These are phyloP conservation scores for Anthonomus grandis DNA, from an alignment of 1,140 invertebrate genomes.

Conservation along the genomic window DNA sequence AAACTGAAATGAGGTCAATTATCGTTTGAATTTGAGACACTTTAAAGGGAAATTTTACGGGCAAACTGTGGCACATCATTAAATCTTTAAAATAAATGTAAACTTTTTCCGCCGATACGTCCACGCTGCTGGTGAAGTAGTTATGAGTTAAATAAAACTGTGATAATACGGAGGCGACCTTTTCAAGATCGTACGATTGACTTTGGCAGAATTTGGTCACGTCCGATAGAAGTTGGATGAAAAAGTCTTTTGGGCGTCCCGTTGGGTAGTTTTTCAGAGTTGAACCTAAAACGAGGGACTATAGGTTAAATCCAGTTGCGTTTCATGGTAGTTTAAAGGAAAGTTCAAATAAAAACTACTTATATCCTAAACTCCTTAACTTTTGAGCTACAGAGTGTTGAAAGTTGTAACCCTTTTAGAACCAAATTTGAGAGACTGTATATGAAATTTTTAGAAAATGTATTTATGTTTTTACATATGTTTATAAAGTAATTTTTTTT, in stretches of 20 bases:
- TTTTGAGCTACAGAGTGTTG: too few species aligned
- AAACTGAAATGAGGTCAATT: slow-evolving; percentile 41
- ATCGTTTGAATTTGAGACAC: neutral
- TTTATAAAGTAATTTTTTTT: too few species aligned
- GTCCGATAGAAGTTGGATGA: slow-evolving; percentile 37
- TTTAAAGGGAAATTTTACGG: slow-evolving; percentile 27
- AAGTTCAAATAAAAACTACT: too few species aligned
- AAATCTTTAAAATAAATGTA: slow-evolving; percentile 43
- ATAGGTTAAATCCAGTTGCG: neutral
- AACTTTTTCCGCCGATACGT: slow-evolving; percentile 38
- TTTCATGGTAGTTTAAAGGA: too few species aligned
- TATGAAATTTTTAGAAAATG: too few species aligned
- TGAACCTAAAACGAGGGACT: slow-evolving; percentile 4
- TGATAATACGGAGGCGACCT: slow-evolving; percentile 39
- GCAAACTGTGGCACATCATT: slow-evolving; percentile 36
- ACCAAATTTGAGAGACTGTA: too few species aligned
- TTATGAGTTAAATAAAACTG: slow-evolving; percentile 42
- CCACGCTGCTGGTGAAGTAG: slow-evolving; percentile 36
- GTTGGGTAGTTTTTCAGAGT: slow-evolving; percentile 23
- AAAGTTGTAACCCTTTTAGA: too few species aligned
- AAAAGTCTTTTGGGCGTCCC: slow-evolving; percentile 33
- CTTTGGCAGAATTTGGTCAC: slow-evolving; percentile 38
- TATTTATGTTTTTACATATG: too few species aligned
- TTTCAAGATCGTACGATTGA: slow-evolving; percentile 28
- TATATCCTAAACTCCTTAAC: too few species aligned